Percentiles rank a stretch among this genome's conserved stretches.
Conservation (phyloP, 2,888 invertebrate genomes). For the Cryptocephalus primarius region DNA sequence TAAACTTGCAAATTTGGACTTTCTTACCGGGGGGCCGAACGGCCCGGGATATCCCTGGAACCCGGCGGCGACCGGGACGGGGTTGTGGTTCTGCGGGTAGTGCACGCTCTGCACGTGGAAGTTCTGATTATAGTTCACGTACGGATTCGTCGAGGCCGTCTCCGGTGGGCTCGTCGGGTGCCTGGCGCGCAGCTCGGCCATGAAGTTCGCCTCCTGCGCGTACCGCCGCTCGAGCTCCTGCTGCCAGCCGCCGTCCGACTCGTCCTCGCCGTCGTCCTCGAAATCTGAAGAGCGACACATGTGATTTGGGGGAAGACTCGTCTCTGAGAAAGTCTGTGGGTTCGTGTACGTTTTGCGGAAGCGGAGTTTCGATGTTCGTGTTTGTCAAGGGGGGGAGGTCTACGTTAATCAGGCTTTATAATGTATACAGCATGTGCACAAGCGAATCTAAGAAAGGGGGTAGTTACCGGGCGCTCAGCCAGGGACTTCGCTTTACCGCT, state of each 20-base stretch:
- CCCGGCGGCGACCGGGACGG: conserved; percentile 9
- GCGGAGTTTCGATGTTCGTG: too few species aligned
- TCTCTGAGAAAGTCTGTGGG: too few species aligned
- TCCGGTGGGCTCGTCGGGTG: conserved; percentile 37
- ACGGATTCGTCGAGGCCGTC: conserved; percentile 15
- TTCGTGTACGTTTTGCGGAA: too few species aligned
- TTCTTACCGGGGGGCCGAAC: conserved; percentile 6
- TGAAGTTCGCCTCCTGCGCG: conserved; percentile 47
- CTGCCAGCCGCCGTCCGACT: conserved; percentile 46
- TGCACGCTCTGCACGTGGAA: conserved; percentile 19
- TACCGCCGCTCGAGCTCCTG: conserved; percentile 47
- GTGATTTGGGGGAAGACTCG: neutral
- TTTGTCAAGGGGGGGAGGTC: too few species aligned
- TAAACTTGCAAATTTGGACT: too few species aligned
- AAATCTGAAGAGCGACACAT: conserved; percentile 42
- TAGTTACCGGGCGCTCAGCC: too few species aligned
- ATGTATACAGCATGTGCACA: too few species aligned
- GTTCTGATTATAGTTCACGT: conserved; percentile 16
- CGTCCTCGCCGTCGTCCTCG: conserved; percentile 58
- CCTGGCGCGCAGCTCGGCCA: conserved; percentile 44
- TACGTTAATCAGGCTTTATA: too few species aligned
- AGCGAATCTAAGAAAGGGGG: too few species aligned
- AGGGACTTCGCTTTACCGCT: too few species aligned
- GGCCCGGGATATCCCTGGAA: conserved; percentile 22
- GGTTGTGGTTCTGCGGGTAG: conserved; percentile 19